Evolutionary conservation across 2,888 invertebrate genomes (phyloP).

Genomic region (Limenitis camilla): DNA sequence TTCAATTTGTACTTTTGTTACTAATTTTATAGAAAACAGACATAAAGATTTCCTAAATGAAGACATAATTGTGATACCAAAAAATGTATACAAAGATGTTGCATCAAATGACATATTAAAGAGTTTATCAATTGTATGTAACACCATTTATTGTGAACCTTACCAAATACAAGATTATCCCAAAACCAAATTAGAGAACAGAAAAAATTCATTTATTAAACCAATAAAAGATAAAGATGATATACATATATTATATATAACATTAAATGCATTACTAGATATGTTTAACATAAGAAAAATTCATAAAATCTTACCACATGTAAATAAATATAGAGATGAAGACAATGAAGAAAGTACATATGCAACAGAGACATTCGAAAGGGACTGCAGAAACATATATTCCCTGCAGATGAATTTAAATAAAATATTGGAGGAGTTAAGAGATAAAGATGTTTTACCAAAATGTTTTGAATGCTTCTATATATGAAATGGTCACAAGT

Average conservation of each 20-base stretch:
- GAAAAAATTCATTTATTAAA: constrained; percentile 8
- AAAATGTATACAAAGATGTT: not conserved
- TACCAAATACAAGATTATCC: constrained; percentile 1
- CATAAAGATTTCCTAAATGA: not conserved
- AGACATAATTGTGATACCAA: constrained; percentile 8
- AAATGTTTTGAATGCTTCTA: no score
- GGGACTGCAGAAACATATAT: constrained; percentile 44
- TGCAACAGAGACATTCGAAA: constrained; percentile 45
- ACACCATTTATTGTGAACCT: constrained; percentile 2
- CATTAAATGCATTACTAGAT: constrained; percentile 54
- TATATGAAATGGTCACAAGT: no score
- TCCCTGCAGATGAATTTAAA: no score
- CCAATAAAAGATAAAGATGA: constrained; percentile 34
- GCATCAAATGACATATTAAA: constrained; percentile 19
- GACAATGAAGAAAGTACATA: constrained; percentile 28
- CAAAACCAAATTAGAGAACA: constrained; percentile 36
- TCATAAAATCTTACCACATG: constrained; percentile 42
- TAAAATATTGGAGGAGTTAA: no score
- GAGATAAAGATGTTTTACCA: no score
- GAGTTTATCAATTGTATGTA: constrained; percentile 36
- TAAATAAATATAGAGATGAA: constrained; percentile 36
- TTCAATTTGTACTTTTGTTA: constrained; percentile 42
- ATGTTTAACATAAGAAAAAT: constrained; percentile 46
- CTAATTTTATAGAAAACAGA: not conserved
- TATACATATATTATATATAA: constrained; percentile 43